phyloP scores from a whole-genome alignment of 2,113 vertebrate genomes.

The Sigmodon hispidus region DNA sequence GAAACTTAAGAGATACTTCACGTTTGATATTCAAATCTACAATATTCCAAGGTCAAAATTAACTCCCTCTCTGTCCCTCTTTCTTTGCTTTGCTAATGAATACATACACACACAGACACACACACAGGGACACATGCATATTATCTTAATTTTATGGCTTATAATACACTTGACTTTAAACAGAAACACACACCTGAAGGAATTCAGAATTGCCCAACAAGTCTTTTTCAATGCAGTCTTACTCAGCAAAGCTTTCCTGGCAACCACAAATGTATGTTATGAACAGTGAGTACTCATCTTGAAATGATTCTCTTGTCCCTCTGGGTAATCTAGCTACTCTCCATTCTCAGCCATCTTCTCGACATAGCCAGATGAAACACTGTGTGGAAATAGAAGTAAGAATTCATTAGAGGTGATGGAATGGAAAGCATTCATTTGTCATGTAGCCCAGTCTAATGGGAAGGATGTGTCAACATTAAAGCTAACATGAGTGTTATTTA shows the following conservation, averaged over 20 bases:
- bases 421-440: neutral
- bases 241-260: neutral
- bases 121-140: neutral
- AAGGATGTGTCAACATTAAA: neutral
- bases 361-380: neutral
- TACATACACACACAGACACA: neutral
- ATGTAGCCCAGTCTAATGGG: neutral
- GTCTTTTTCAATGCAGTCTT: neutral
- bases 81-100: neutral
- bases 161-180: neutral
- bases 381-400: neutral
- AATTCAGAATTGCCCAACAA: neutral
- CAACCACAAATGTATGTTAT: slow-evolving; percentile 9
- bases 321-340: neutral
- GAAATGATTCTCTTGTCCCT: neutral
- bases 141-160: neutral
- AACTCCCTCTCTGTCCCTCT: neutral
- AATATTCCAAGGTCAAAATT: neutral
- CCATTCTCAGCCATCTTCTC: neutral
- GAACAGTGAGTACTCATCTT: slow-evolving; percentile 6
- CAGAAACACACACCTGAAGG: neutral
- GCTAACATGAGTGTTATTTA: slow-evolving; percentile 37
- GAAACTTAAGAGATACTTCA: neutral
- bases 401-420: neutral
- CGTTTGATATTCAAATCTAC: neutral